Evolutionary conservation across 1,140 invertebrate genomes (phyloP).

Genomic region (Coboldia fuscipes): DNA sequence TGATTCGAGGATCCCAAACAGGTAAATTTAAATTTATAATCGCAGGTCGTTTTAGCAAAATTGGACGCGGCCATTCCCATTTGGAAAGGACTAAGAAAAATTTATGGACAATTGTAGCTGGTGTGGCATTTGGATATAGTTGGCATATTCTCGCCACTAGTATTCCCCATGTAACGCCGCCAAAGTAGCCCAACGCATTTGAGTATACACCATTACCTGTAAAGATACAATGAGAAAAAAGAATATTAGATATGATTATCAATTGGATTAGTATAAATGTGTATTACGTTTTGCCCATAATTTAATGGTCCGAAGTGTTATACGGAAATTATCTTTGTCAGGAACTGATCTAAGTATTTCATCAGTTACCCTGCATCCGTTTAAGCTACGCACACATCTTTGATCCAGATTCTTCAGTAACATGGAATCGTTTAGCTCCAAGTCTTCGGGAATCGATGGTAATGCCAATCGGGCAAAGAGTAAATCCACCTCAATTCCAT

Average conservation of each 20-base stretch:
- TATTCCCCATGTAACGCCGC: constrained; percentile 99
- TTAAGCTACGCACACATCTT: constrained; percentile 90
- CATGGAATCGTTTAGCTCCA: constrained; percentile 76
- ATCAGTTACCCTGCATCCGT: constrained; percentile 96
- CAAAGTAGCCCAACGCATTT: constrained; percentile 92
- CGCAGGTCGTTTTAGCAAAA: constrained; percentile 81
- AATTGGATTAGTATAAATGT: not conserved
- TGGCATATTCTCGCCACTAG: constrained; percentile 90
- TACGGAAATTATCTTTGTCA: constrained; percentile 81
- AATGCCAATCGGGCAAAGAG: constrained; percentile 83
- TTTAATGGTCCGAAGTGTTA: constrained; percentile 88
- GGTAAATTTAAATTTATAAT: constrained; percentile 71
- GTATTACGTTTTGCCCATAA: constrained; percentile 94
- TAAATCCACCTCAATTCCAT: constrained; percentile 97
- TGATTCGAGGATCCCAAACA: constrained; percentile 34
- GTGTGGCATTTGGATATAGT: constrained; percentile 90
- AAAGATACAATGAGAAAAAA: constrained; percentile 13
- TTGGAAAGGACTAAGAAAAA: constrained; percentile 95
- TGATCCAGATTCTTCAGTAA: constrained; percentile 89
- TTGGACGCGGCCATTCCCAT: constrained; percentile 97
- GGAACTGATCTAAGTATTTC: constrained; percentile 92
- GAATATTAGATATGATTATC: not conserved
- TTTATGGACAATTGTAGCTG: constrained; percentile 88
- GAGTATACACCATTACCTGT: constrained; percentile 91
- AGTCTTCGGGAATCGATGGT: constrained; percentile 71